Percentiles rank a stretch among this genome's conserved stretches.
phyloP scores from a whole-genome alignment of 2,113 vertebrate species.

The Regulus satrapa region DNA sequence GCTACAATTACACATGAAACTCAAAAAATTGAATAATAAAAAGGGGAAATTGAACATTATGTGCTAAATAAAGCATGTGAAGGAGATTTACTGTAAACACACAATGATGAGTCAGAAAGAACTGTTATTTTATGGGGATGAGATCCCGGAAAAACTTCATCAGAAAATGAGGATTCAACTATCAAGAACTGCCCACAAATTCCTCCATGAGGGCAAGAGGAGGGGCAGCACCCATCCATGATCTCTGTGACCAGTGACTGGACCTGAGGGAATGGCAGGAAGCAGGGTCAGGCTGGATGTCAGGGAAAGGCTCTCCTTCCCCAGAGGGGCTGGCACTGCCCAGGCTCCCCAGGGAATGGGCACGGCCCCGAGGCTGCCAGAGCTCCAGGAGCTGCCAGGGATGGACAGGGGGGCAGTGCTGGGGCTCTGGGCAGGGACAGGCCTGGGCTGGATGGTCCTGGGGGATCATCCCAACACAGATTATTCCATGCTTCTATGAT shows the following conservation, averaged over 20 bases:
- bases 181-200: not conserved
- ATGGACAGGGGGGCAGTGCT: rapidly evolving
- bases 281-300: rapidly evolving
- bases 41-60: not conserved
- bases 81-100: not conserved
- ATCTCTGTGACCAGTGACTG: not conserved
- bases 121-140: not conserved
- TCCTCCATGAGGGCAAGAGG: not conserved
- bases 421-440: not conserved
- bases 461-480: not conserved
- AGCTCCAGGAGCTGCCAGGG: not conserved
- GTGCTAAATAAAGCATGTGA: not conserved
- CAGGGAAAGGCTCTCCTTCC: not conserved
- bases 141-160: not conserved
- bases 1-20: not conserved
- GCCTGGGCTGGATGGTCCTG: rapidly evolving
- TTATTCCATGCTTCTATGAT: not conserved
- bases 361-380: not conserved
- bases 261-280: not conserved
- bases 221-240: too few relatives aligned
- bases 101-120: not conserved
- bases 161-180: not conserved
- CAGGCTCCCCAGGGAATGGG: not conserved
- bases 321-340: not conserved
- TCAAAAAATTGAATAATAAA: not conserved